phyloP scores from a whole-genome alignment of 1,140 invertebrate species.

The Drosophila bifasciata region DNA sequence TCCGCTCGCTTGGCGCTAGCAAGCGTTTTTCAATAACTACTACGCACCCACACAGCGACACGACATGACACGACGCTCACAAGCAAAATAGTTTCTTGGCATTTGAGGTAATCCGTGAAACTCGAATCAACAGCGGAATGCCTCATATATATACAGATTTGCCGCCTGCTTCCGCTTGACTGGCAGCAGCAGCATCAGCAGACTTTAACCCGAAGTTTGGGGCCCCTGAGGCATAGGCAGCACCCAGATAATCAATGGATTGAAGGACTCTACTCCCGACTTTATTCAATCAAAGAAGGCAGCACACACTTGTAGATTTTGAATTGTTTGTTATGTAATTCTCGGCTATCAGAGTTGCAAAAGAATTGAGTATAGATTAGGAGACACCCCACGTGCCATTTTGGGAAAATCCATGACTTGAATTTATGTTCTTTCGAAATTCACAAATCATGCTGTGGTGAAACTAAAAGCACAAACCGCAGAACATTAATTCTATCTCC shows the following conservation, averaged over 20 bases:
- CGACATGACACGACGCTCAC: not conserved
- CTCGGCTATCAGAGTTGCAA: not conserved
- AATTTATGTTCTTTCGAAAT: too few species aligned
- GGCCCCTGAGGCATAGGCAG: too few species aligned
- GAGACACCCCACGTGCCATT: not conserved
- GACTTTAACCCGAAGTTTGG: too few species aligned
- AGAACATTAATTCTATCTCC: not conserved
- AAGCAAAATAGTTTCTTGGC: slow-evolving; percentile 36
- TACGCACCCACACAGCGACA: slow-evolving; percentile 24
- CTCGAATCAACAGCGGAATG: slow-evolving; percentile 18
- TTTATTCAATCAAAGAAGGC: not conserved
- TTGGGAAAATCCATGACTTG: too few species aligned
- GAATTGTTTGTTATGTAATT: slow-evolving; percentile 5
- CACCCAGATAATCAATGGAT: not conserved
- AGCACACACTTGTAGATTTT: not conserved
- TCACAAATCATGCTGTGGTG: too few species aligned
- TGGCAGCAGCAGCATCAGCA: not conserved
- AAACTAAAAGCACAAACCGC: too few species aligned
- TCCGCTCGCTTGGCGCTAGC: slow-evolving; percentile 40
- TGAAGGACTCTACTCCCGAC: not conserved
- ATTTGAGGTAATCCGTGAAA: slow-evolving; percentile 14
- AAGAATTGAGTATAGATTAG: not conserved
- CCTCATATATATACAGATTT: slow-evolving; percentile 4
- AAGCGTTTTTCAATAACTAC: slow-evolving; percentile 44
- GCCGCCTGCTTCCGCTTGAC: not conserved